Percentiles rank a stretch among this genome's conserved stretches.
These are phyloP conservation scores for Gymnoscopelus braueri DNA, from an alignment of 2,797 vertebrate genomes.

Conservation along the genomic window DNA sequence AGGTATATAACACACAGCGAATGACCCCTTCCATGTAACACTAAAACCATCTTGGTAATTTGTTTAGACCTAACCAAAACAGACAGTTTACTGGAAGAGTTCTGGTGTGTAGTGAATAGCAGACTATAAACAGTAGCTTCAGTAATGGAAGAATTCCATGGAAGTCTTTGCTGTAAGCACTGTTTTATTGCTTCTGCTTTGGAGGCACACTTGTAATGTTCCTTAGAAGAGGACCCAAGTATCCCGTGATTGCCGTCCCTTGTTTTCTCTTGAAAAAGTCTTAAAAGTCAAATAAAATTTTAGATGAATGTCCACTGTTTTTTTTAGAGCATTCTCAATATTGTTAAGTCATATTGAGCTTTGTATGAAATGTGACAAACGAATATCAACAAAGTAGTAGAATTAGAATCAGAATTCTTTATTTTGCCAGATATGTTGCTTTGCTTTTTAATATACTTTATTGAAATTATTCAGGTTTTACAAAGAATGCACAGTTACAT, in stretches of 20 bases:
- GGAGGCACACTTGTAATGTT: slow-evolving; percentile 27
- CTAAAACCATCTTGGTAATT: slow-evolving; percentile 47
- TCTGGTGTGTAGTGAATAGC: slow-evolving; percentile 17
- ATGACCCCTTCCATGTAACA: slow-evolving; percentile 15
- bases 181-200: slow-evolving; percentile 18
- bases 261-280: slow-evolving; percentile 10
- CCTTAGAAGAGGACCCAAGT: slow-evolving; percentile 26
- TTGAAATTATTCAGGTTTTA: too few relatives aligned
- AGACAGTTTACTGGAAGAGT: slow-evolving; percentile 54
- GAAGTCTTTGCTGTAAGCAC: slow-evolving; percentile 22
- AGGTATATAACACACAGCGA: slow-evolving; percentile 27
- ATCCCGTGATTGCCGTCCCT: not conserved
- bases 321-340: too few relatives aligned
- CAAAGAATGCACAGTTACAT: too few relatives aligned
- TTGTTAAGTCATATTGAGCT: too few relatives aligned
- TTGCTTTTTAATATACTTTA: too few relatives aligned
- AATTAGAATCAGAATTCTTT: too few relatives aligned
- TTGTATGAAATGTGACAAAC: too few relatives aligned
- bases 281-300: too few relatives aligned
- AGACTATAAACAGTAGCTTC: slow-evolving; percentile 52
- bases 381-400: too few relatives aligned
- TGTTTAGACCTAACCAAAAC: slow-evolving; percentile 56
- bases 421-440: too few relatives aligned
- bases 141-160: slow-evolving; percentile 23
- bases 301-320: not conserved